These are phyloP conservation scores for human DNA, from an alignment of 2,113 vertebrate species.

Conservation along the genomic window GRCh38 chr4:44005001-44005500, in stretches of 20 bases:
- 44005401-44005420: neutral
- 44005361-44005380: neutral
- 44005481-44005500: neutral
- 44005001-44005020: neutral
- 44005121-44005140: neutral
- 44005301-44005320: neutral
- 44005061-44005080: neutral
- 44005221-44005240: neutral
- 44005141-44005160: neutral
- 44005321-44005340: neutral
- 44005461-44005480: neutral
- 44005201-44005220: neutral
- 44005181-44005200: neutral
- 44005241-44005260: neutral
- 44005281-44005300: constrained; percentile 15
- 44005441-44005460: neutral
- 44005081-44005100: neutral
- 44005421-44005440: neutral
- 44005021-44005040: neutral
- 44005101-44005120: neutral
- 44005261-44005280: neutral
- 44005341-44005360: neutral
- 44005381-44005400: constrained; percentile 22
- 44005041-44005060: neutral
- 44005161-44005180: neutral